Evolutionary conservation across 2,888 invertebrate genomes (phyloP), one percentile per base, ranked within the genome.

Genomic region (Mimachlamys varia): DNA sequence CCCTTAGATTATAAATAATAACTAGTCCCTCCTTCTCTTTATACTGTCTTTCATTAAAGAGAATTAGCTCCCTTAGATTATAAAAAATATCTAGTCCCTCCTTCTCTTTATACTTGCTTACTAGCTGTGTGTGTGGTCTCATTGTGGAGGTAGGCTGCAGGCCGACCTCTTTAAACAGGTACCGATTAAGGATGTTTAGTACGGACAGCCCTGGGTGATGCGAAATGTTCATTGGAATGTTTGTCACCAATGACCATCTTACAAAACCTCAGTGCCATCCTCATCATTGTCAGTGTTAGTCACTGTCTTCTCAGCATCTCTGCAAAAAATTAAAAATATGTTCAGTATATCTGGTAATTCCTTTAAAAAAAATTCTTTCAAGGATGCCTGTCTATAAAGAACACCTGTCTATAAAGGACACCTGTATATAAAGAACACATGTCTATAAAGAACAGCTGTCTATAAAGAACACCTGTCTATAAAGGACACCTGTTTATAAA

Each of bases 231-330:
- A 94, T 94, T 94, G 93, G 92, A 90, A 55, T 76, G 22, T 13
- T 37, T 76, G 88, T 89, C 53, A 90, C 93, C 93, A 94, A 94
- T 93, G 93, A 94, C 93, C 94, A 94, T 94, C 93, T 93, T 92
- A 94, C 94, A 98, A 94, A 98, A 98, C 96, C 97, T 98, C 92
- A 89, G 53, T 62, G 90, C 12, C 91, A 37, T 53, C 33, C 53
- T 89, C 55, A 27, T 89, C 12, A 37, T 62, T 76, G 17, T 27
- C 76, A 76, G 13, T 33, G 53, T 53, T 44, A 44, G 7, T 5
- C 44, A 19, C 12, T 53, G 53, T 19, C 53, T 17, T 10, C 53
- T 53, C 53, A 13, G 19, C 19, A 19, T 53, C 53, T 53, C 53
- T 53, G 53, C 19, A 53, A 53, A 7, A 53, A 53, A 15, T 53